Conservation (phyloP, 2,888 invertebrate genomes). For the Augiades crinisus region DNA sequence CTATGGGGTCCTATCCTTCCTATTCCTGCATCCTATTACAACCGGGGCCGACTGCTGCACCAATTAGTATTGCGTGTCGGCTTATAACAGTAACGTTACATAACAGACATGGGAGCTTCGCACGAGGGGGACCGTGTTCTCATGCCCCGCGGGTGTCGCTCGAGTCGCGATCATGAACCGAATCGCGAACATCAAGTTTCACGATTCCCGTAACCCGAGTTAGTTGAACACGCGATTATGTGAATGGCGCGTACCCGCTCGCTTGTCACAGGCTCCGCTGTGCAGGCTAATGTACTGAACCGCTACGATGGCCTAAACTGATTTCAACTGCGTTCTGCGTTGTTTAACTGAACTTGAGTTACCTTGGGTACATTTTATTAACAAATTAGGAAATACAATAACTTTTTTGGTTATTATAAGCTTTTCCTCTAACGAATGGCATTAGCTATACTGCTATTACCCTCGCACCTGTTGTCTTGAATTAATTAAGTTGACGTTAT, state of each 20-base stretch:
- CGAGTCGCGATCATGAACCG: slow-evolving; percentile 48
- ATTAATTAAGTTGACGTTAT: too few relatives aligned
- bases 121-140: slow-evolving; percentile 55
- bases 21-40: too few relatives aligned
- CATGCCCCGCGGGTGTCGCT: slow-evolving; percentile 40
- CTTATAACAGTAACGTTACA: slow-evolving; percentile 67
- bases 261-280: slow-evolving; percentile 31
- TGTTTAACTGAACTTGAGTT: too few relatives aligned
- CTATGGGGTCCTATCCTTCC: too few relatives aligned
- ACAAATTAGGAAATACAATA: too few relatives aligned
- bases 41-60: slow-evolving; percentile 32
- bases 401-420: too few relatives aligned
- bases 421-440: too few relatives aligned
- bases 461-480: too few relatives aligned
- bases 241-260: slow-evolving; percentile 43
- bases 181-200: slow-evolving; percentile 52
- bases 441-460: too few relatives aligned
- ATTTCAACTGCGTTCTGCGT: too few relatives aligned
- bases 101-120: slow-evolving; percentile 68
- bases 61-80: slow-evolving; percentile 67
- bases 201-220: slow-evolving; percentile 58
- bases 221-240: slow-evolving; percentile 50
- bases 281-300: slow-evolving; percentile 34
- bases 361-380: too few relatives aligned
- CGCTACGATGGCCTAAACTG: slow-evolving; percentile 35